Percentiles rank a stretch among this genome's conserved stretches.
These are phyloP conservation scores for Lasioglossum lativentre DNA, from an alignment of 2,888 invertebrate species.

Conservation along the genomic window DNA sequence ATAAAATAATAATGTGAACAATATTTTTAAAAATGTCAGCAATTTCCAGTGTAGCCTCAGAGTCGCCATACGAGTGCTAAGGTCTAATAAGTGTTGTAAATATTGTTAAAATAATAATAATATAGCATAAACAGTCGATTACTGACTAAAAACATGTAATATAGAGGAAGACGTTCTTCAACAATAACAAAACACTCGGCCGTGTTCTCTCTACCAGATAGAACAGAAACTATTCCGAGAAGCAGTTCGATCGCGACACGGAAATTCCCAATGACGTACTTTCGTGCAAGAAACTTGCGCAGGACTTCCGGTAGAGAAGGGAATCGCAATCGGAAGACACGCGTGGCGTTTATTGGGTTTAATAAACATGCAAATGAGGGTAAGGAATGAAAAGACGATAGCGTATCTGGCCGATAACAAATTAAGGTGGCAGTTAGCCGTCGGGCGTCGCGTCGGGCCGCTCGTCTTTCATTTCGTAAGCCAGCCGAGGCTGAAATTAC, in stretches of 20 bases:
- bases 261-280: conserved; percentile 20
- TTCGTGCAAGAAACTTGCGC: neutral
- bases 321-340: conserved; percentile 23
- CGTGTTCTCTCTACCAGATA: neutral
- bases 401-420: conserved; percentile 51
- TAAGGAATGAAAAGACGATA: conserved; percentile 27
- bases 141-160: too few relatives aligned
- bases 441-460: neutral
- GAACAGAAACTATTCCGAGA: neutral
- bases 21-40: too few relatives aligned
- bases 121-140: too few relatives aligned
- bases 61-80: too few relatives aligned
- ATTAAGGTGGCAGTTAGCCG: conserved; percentile 29
- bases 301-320: neutral
- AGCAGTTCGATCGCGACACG: neutral
- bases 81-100: too few relatives aligned
- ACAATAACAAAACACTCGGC: neutral
- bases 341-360: conserved; percentile 39
- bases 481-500: conserved; percentile 52
- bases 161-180: too few relatives aligned
- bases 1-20: too few relatives aligned
- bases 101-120: too few relatives aligned
- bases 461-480: conserved; percentile 56
- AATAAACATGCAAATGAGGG: conserved; percentile 60
- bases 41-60: too few relatives aligned